Conservation (phyloP, 92 coral and sea anemone genomes). For the Montipora capitata region DNA sequence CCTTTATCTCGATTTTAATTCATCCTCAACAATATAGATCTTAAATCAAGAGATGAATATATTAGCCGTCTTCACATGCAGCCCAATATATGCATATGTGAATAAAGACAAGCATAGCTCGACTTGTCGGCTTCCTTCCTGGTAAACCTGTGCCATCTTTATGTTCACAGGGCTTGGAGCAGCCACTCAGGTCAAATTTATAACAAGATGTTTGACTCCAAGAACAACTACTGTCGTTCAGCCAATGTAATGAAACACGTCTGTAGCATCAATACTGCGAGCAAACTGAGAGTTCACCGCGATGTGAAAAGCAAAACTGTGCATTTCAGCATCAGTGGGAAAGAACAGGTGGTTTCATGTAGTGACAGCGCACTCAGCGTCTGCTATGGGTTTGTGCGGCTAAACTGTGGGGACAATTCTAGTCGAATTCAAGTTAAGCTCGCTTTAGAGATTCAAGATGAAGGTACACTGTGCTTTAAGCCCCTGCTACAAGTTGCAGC, state of each 20-base stretch:
- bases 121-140: background rate
- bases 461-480: background rate
- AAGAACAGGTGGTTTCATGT: background rate
- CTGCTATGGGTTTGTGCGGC: slow-evolving; percentile 24
- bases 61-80: too few species aligned
- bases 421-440: slow-evolving; percentile 13
- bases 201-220: background rate
- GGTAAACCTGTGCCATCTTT: background rate
- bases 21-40: too few species aligned
- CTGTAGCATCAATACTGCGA: background rate
- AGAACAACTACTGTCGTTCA: too few species aligned
- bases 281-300: slow-evolving; percentile 2
- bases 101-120: too few species aligned
- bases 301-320: slow-evolving; percentile 3
- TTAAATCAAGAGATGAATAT: too few species aligned
- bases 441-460: background rate
- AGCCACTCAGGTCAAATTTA: background rate
- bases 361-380: background rate
- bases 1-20: too few species aligned
- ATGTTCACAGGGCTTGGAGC: slow-evolving; percentile 25
- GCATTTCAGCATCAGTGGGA: slow-evolving; percentile 34
- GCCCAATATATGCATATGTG: too few species aligned
- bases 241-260: background rate
- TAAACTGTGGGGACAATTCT: background rate
- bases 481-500: too few species aligned